A percentile compares a stretch with the other conserved stretches of the same genome.
phyloP scores from a whole-genome alignment of 2,888 invertebrate genomes.

The Carcina quercana region DNA sequence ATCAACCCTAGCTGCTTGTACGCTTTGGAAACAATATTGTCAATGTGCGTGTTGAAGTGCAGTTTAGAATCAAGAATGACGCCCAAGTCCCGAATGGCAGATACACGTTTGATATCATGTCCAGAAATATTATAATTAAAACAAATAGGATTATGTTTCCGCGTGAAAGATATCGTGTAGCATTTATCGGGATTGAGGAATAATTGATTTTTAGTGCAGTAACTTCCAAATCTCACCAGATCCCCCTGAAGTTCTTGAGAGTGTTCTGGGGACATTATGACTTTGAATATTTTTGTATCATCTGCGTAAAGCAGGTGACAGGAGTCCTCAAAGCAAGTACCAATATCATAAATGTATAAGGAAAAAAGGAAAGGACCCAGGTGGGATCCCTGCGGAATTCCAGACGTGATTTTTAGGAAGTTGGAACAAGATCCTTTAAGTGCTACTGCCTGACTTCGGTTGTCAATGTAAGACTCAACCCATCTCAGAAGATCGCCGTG shows the following conservation, averaged over 20 bases:
- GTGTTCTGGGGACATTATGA: background rate
- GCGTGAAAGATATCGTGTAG: background rate
- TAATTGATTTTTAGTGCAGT: constrained; percentile 1
- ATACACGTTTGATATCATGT: background rate
- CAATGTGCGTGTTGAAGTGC: background rate
- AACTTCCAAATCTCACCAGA: background rate
- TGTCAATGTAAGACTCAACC: background rate
- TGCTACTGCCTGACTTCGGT: background rate
- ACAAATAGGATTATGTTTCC: constrained; percentile 2
- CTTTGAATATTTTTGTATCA: constrained; percentile 3
- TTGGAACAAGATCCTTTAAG: background rate
- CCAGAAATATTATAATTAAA: constrained; percentile 2
- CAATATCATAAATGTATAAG: background rate
- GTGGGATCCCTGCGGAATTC: background rate
- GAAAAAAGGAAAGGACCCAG: background rate
- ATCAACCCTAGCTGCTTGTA: background rate
- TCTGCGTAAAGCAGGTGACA: background rate
- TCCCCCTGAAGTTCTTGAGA: background rate
- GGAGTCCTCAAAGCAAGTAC: background rate
- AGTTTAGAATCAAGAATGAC: background rate
- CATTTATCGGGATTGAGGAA: constrained; percentile 2
- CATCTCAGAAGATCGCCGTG: constrained; percentile 1
- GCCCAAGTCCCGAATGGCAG: background rate
- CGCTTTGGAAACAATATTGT: background rate
- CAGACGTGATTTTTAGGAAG: background rate